Percentiles rank a stretch among this genome's conserved stretches.
Evolutionary conservation across 2,113 vertebrate genomes (phyloP).

Genomic region (Gracilinanus agilis): DNA sequence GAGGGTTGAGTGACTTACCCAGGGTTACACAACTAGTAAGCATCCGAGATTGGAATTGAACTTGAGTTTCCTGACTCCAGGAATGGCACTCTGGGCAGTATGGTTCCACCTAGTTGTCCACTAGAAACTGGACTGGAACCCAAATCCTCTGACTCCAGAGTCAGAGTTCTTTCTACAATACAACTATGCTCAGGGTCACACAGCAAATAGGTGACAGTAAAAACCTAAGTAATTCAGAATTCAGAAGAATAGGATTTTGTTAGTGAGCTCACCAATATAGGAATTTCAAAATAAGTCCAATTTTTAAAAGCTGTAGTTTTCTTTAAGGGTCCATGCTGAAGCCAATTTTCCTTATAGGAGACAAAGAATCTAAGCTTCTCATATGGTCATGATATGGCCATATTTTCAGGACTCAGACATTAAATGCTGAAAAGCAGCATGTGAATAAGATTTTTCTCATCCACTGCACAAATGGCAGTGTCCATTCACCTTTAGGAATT

Average conservation of each 20-base stretch:
- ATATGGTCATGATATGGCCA: neutral
- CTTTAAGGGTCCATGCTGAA: slow-evolving; percentile 13
- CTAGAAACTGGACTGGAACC: neutral
- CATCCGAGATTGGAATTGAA: too few species aligned
- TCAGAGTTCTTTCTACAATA: too few species aligned
- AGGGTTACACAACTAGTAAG: too few species aligned
- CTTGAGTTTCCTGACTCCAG: too few species aligned
- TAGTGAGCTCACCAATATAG: slow-evolving; percentile 10
- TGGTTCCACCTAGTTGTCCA: neutral
- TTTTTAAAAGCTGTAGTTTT: slow-evolving; percentile 26
- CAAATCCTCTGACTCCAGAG: neutral
- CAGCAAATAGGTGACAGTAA: neutral
- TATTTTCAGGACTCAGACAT: neutral
- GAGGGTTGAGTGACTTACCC: too few species aligned
- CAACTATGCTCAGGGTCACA: neutral
- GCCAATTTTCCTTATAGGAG: neutral
- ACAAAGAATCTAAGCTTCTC: neutral
- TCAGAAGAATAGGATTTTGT: slow-evolving; percentile 31
- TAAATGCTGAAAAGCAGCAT: neutral
- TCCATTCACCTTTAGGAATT: slow-evolving; percentile 35
- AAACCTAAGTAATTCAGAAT: neutral
- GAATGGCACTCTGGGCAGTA: too few species aligned
- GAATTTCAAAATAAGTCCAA: slow-evolving; percentile 30
- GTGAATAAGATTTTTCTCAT: slow-evolving; percentile 25
- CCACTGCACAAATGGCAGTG: neutral